These are phyloP conservation scores for Spisula subtruncata DNA, from an alignment of 2,888 invertebrate species.

Conservation along the genomic window DNA sequence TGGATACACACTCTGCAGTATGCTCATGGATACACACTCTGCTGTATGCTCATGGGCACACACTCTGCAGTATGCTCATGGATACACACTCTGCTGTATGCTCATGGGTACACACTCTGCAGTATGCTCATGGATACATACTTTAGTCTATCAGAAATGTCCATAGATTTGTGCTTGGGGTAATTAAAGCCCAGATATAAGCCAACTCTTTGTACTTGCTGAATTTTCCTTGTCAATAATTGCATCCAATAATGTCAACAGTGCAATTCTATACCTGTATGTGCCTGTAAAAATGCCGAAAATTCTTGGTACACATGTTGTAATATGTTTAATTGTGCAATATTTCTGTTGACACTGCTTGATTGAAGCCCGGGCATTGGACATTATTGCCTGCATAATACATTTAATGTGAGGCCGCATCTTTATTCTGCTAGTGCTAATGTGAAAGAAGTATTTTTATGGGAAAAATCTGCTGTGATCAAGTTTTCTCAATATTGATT, in stretches of 20 bases:
- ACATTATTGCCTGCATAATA: background rate
- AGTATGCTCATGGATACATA: too few species aligned
- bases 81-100: too few species aligned
- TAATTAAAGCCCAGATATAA: too few species aligned
- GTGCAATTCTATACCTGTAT: background rate
- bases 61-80: too few species aligned
- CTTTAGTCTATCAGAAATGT: too few species aligned
- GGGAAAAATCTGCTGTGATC: conserved; percentile 14
- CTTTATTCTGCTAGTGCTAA: background rate
- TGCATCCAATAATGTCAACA: background rate
- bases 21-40: too few species aligned
- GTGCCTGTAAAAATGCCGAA: background rate
- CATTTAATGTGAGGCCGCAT: background rate
- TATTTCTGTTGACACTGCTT: background rate
- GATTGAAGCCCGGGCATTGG: background rate
- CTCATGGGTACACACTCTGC: too few species aligned
- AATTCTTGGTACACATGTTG: background rate
- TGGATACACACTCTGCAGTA: too few species aligned
- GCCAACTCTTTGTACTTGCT: too few species aligned
- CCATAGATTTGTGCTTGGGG: too few species aligned
- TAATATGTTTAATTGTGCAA: background rate
- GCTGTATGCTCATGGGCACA: too few species aligned
- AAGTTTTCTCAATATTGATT: conserved; percentile 1
- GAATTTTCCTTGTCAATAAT: too few species aligned
- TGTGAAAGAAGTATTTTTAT: background rate